Evolutionary conservation across 2,113 vertebrate genomes (phyloP).

Genomic region (Platycercus adscitus): DNA sequence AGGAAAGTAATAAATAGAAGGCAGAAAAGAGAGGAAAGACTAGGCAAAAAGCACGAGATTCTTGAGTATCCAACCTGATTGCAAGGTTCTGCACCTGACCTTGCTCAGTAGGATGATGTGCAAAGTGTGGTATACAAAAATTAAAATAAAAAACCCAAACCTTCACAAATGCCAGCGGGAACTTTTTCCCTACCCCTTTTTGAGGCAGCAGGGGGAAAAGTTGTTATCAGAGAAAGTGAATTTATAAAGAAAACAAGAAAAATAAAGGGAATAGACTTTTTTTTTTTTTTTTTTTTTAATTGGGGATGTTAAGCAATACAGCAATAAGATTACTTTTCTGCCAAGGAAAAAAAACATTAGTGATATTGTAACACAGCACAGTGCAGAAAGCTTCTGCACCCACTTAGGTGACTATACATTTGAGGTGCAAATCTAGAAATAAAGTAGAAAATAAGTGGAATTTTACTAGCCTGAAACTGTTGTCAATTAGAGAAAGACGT

Average conservation of each 20-base stretch:
- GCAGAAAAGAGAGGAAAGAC: background rate
- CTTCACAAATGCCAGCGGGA: background rate
- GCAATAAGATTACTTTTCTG: background rate
- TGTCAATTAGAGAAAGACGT: background rate
- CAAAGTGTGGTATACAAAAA: background rate
- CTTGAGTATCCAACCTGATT: background rate
- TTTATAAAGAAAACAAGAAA: background rate
- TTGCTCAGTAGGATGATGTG: background rate
- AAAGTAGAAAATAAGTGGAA: background rate
- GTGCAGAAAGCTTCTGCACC: background rate
- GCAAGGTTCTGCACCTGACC: background rate
- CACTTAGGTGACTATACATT: background rate
- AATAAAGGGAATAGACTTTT: rapidly evolving
- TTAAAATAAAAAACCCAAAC: background rate
- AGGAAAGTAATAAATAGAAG: background rate
- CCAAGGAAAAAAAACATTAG: rapidly evolving
- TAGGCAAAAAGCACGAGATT: background rate
- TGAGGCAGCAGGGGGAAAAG: too few species aligned
- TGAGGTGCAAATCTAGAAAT: background rate
- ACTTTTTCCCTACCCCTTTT: background rate
- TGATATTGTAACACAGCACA: background rate
- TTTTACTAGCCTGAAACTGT: background rate
- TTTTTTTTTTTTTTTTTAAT: background rate
- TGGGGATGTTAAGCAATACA: background rate
- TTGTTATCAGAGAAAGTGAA: background rate